Conservation (phyloP, 53 echinoderm and acorn worm genomes). For the Holothuria leucospilota region DNA sequence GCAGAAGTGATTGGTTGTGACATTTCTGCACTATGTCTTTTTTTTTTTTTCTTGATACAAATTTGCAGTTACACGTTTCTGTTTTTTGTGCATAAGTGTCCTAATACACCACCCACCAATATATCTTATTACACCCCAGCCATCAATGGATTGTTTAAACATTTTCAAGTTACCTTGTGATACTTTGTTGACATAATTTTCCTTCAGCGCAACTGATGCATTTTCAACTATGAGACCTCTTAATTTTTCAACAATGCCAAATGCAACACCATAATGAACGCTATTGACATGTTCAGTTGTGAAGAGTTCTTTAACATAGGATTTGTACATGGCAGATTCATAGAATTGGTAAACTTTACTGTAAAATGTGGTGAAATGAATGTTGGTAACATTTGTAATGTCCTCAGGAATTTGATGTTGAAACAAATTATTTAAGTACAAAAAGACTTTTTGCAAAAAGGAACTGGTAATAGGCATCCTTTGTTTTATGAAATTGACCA, state of each 20-base stretch:
- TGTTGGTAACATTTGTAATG: neutral
- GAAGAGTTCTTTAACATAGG: neutral
- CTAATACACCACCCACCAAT: conserved; percentile 5
- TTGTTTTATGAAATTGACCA: neutral
- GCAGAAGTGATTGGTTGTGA: too few relatives aligned
- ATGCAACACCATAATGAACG: neutral
- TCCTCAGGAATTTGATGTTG: neutral
- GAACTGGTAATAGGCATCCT: neutral
- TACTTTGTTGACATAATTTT: neutral
- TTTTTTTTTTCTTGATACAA: neutral
- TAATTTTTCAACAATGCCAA: neutral
- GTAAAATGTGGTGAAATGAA: too few relatives aligned
- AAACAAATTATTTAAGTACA: neutral
- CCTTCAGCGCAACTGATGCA: neutral
- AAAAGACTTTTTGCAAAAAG: neutral
- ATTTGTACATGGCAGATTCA: neutral
- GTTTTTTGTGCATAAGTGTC: neutral
- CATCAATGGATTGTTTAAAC: neutral
- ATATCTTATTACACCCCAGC: neutral
- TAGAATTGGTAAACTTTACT: neutral
- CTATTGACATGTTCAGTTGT: neutral
- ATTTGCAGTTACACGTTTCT: neutral
- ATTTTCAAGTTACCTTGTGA: too few relatives aligned
- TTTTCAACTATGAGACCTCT: neutral
- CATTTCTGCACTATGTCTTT: too few relatives aligned